Evolutionary conservation across 1,140 invertebrate species (phyloP).

Genomic region (Geopemphigus sp.): DNA sequence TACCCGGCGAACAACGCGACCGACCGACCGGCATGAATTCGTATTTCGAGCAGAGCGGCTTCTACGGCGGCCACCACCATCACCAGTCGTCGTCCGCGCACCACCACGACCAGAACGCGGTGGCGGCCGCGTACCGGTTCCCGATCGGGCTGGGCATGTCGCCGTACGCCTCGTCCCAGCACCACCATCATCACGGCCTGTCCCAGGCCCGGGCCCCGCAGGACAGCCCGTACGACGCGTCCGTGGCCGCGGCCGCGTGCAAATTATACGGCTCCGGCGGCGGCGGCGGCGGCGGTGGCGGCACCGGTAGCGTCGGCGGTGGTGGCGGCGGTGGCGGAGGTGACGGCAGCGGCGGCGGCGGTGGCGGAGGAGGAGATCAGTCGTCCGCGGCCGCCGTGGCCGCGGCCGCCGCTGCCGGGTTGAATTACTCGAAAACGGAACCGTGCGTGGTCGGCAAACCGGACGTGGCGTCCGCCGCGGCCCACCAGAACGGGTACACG

Average conservation of each 20-base stretch:
- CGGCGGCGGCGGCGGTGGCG: conserved; percentile 55
- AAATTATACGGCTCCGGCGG: conserved; percentile 74
- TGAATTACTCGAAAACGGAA: conserved; percentile 62
- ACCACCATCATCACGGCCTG: conserved; percentile 75
- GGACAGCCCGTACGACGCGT: conserved; percentile 84
- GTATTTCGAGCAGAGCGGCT: conserved; percentile 91
- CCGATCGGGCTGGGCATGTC: conserved; percentile 81
- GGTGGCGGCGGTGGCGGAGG: conserved; percentile 59
- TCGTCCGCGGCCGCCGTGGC: conserved; percentile 67
- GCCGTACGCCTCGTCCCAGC: conserved; percentile 71
- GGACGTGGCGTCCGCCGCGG: conserved; percentile 66
- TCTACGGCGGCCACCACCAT: conserved; percentile 85
- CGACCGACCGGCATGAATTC: conserved; percentile 90
- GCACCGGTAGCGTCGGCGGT: conserved; percentile 66
- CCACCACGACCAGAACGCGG: conserved; percentile 64
- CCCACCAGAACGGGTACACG: conserved; percentile 82
- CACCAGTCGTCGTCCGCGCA: conserved; percentile 69
- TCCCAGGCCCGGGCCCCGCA: conserved; percentile 76
- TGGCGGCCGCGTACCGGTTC: conserved; percentile 70
- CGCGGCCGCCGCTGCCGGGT: conserved; percentile 64
- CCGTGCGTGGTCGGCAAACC: conserved; percentile 61
- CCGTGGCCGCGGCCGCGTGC: conserved; percentile 79
- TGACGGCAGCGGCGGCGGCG: conserved; percentile 61
- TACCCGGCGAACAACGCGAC: too few relatives aligned
- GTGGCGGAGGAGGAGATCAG: conserved; percentile 62